phyloP scores from a whole-genome alignment of 2,797 vertebrate species.

The Buphagus erythrorhynchus region DNA sequence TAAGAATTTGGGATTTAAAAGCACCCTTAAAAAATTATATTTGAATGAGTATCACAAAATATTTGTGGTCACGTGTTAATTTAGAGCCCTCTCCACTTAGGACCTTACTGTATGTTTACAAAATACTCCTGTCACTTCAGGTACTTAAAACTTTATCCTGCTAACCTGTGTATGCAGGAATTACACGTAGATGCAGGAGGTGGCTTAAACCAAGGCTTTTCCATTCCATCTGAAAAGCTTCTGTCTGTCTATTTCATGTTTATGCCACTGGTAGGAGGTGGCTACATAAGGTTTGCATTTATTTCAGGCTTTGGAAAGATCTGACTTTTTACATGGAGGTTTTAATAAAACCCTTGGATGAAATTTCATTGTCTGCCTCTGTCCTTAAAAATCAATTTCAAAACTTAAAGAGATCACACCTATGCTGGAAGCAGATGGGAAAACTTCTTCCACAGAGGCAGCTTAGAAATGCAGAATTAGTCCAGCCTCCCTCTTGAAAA shows the following conservation, averaged over 20 bases:
- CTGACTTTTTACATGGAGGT: neutral
- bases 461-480: neutral
- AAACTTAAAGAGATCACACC: neutral
- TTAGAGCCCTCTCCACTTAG: neutral
- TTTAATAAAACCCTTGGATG: neutral
- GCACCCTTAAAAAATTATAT: neutral
- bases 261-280: neutral
- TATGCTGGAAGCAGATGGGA: neutral
- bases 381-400: neutral
- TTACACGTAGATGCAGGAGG: neutral
- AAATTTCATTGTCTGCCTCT: neutral
- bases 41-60: neutral
- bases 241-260: neutral
- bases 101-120: neutral
- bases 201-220: neutral
- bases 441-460: neutral
- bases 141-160: neutral
- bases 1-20: neutral
- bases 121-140: neutral
- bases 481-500: neutral
- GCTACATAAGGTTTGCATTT: neutral
- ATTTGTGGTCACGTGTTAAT: neutral
- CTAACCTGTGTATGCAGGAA: neutral
- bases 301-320: neutral
- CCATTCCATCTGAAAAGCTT: neutral